These are phyloP conservation scores for Rhadinocentrus ornatus DNA, from an alignment of 2,797 vertebrate species.

Conservation along the genomic window DNA sequence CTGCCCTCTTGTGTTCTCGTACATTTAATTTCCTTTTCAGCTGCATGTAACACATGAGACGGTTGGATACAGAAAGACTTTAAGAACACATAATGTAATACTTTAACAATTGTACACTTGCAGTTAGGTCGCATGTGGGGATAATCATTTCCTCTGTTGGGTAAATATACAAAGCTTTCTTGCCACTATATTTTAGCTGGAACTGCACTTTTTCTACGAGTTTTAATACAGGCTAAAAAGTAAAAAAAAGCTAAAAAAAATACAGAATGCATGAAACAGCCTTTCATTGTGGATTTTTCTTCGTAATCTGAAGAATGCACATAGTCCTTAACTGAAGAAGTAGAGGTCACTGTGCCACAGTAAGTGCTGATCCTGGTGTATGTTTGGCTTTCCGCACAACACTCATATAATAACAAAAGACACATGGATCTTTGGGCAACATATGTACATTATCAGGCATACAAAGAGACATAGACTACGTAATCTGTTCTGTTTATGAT, in stretches of 20 bases:
- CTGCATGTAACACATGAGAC: conserved; percentile 40
- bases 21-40: conserved; percentile 51
- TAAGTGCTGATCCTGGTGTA: conserved; percentile 77
- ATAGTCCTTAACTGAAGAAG: conserved; percentile 81
- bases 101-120: conserved; percentile 15
- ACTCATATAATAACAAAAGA: conserved; percentile 15
- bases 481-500: conserved; percentile 36
- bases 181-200: conserved; percentile 77
- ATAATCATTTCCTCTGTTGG: conserved; percentile 32
- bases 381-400: conserved; percentile 18
- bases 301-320: conserved; percentile 85
- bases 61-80: conserved; percentile 11
- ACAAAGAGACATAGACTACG: conserved; percentile 35
- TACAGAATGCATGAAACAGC: conserved; percentile 74
- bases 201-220: conserved; percentile 71
- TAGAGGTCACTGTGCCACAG: conserved; percentile 83
- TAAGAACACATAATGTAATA: conserved; percentile 19
- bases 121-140: neutral
- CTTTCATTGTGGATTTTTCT: conserved; percentile 78
- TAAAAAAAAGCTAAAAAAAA: conserved; percentile 47
- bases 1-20: conserved; percentile 61
- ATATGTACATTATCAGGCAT: neutral
- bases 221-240: conserved; percentile 73
- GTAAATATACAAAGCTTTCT: conserved; percentile 31
- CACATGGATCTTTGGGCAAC: conserved; percentile 12